Evolutionary conservation across 1,140 invertebrate genomes (phyloP), one percentile per base, ranked within the genome.

Genomic region (Antheraea mylitta): DNA sequence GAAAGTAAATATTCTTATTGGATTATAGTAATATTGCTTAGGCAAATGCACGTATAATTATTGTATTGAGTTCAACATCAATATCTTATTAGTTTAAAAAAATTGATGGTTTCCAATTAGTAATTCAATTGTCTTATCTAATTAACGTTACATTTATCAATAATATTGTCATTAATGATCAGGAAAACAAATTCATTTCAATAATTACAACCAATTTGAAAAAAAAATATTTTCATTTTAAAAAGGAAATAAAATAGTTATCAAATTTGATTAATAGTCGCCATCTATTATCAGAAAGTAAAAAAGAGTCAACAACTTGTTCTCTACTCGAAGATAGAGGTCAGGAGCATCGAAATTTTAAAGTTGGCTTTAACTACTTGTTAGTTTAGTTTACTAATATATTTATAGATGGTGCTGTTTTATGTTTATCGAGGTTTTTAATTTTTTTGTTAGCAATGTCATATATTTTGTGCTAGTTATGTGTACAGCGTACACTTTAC

Each of bases 291-390:
- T 69, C 48, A 61, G 38, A 18, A 64, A 72, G 69, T 37, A 67
- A 19, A 65, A 10, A 65, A 48, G 37, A 72, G 65, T 72, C 60
- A 63, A 19, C 48, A 62, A 71, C 66, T 62, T 66, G 69, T 74
- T 59, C 73, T 72, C 80, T 80, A 80, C 76, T 80, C 75, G 60
- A 67, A 76, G 66, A 59, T 68, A 82, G 80, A 76, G 78, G 80
- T 80, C 80, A 84, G 72, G 62, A 70, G 64, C 69, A 60, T 59
- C 66, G 58, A 73, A 74, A 66, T 75, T 70, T 68, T 70, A 65
- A 70, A 68, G 73, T 69, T 73, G 73, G 67, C 38, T 42, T 67
- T 59, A 71, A 73, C 64, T 70, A 68, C 61, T 66, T 70, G n/a
- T 58, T 75, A 63, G 75, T 73, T 74, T 78, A 82, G 80, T 82